Conservation (phyloP, 1,140 invertebrate species). For the Triops cancriformis region DNA sequence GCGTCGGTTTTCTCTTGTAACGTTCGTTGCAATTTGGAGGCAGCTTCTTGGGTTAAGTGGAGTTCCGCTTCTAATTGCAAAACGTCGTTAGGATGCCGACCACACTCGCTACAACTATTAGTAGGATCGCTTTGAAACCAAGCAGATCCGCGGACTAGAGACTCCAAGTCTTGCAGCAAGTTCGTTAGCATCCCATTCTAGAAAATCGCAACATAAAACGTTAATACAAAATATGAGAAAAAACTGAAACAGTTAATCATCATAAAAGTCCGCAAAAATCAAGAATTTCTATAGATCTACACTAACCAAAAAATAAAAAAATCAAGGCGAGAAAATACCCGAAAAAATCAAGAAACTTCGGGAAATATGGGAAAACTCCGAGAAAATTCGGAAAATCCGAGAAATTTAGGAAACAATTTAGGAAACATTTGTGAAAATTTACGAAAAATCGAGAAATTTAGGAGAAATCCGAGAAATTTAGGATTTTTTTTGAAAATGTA, state of each 20-base stretch:
- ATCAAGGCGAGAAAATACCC: no score
- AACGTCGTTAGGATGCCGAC: slow-evolving; percentile 29
- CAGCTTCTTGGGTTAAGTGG: slow-evolving; percentile 44
- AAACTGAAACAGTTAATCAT: no score
- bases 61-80: slow-evolving; percentile 45
- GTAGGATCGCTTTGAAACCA: slow-evolving; percentile 35
- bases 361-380: background rate
- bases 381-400: background rate
- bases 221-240: background rate
- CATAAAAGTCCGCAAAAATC: no score
- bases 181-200: slow-evolving; percentile 42
- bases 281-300: no score
- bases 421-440: no score
- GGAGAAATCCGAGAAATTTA: no score
- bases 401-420: no score
- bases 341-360: no score
- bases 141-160: slow-evolving; percentile 37
- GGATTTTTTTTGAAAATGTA: no score
- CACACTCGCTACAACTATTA: slow-evolving; percentile 48
- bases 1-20: slow-evolving; percentile 66
- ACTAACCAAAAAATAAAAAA: no score
- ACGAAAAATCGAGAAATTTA: no score
- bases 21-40: slow-evolving; percentile 63
- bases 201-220: slow-evolving; percentile 3
- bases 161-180: slow-evolving; percentile 40